Percentiles rank a stretch among this genome's conserved stretches.
phyloP scores from a whole-genome alignment of 2,113 vertebrate genomes.

The Hipposideros armiger region DNA sequence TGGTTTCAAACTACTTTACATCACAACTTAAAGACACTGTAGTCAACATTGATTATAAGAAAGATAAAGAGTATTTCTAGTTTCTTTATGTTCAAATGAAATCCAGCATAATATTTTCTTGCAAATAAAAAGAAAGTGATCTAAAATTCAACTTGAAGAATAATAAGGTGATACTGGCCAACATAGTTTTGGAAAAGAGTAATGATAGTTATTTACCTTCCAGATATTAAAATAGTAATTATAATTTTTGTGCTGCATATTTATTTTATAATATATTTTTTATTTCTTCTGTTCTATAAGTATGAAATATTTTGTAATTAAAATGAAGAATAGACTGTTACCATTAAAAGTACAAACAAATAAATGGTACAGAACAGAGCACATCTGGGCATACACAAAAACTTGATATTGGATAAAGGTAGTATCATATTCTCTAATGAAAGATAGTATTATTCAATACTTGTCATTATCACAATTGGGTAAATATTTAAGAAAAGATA shows the following conservation, averaged over 20 bases:
- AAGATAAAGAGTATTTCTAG: background rate
- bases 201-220: background rate
- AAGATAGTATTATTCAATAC: background rate
- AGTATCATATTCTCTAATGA: background rate
- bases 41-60: background rate
- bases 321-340: conserved; percentile 52
- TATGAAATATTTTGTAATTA: conserved; percentile 11
- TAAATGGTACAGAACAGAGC: background rate
- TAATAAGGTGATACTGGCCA: background rate
- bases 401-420: background rate
- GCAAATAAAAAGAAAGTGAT: background rate
- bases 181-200: background rate
- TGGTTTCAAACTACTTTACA: background rate
- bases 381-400: background rate
- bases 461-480: background rate
- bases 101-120: background rate
- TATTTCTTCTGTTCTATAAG: background rate
- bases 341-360: background rate
- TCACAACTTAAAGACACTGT: background rate
- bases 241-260: background rate
- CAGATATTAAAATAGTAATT: background rate
- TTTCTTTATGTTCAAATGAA: background rate
- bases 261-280: background rate
- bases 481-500: background rate
- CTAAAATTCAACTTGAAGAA: background rate